Evolutionary conservation across 2,113 vertebrate species (phyloP), one percentile per base, ranked within the genome.

Genomic region (Ctenodactylus gundi): DNA sequence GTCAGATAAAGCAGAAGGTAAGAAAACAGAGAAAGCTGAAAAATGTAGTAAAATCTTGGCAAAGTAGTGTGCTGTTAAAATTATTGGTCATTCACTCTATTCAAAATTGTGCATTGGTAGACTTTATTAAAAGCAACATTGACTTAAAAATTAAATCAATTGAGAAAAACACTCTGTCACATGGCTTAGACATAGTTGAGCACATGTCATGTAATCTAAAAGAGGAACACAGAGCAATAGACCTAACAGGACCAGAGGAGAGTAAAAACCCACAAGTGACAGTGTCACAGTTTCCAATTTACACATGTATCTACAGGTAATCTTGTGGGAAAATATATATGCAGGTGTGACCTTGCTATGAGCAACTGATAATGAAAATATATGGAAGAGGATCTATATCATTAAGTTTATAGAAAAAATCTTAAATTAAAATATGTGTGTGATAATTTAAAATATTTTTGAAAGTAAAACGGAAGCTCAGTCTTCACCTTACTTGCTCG

Each of bases 51-150:
- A 27, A 65, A 4, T 20, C 41, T 78, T 73, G 60, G 51, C 51
- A 78, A 91, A 44, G 67, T 0, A 34, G 21, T 55, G 55, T 85
- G 21, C 9, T 8, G 0, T 80, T 44, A 51, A 83, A 62, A 70
- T 81, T 55, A 36, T 57, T 60, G 21, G 39, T 68, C n/a, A 72
- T 4, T 51, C 29, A 70, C 67, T 60, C 15, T 27, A 51, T 83
- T 78, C 7, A 62, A 62, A 7, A 64, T 13, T 36, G 1, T 39
- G 6, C 11, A 18, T 25, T 73, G 7, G 8, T 72, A n/a, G 9
- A 72, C 76, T 88, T 85, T 58, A 90, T 90, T 91, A 89, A 89
- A 92, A 70, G 29, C 8, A 75, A 75, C 7, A 58, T 86, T 53
- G 88, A 53, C 15, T 88, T 17, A 85, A 75, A 84, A 76, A 44